These are phyloP conservation scores for Drosophila austrosaltans DNA, from an alignment of 2,888 invertebrate genomes.

Conservation along the genomic window DNA sequence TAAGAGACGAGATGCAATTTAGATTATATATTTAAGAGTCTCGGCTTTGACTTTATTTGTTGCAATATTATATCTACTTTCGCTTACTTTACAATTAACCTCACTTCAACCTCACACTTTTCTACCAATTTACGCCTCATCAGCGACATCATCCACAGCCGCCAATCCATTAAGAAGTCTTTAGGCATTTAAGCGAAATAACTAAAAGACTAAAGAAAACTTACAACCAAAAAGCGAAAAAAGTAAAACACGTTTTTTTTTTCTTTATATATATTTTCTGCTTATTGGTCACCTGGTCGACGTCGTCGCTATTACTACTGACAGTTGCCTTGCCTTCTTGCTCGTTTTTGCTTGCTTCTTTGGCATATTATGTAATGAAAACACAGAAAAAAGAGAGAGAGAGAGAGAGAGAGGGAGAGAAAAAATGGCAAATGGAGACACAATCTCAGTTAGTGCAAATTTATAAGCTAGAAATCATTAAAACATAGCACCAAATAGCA, in stretches of 20 bases:
- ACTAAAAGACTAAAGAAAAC: constrained; percentile 29
- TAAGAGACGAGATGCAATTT: too few relatives aligned
- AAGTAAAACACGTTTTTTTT: constrained; percentile 71
- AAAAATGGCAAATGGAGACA: constrained; percentile 23
- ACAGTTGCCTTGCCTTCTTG: constrained; percentile 30
- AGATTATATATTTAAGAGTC: too few relatives aligned
- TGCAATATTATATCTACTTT: constrained; percentile 28
- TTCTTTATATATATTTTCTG: constrained; percentile 67
- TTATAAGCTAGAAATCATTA: constrained; percentile 63
- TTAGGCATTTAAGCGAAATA: constrained; percentile 17
- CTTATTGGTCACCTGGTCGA: constrained; percentile 70
- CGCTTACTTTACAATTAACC: constrained; percentile 42
- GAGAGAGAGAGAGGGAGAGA: constrained; percentile 17
- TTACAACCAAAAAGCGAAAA: constrained; percentile 17
- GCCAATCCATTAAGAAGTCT: constrained; percentile 72
- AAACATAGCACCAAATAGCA: constrained; percentile 66
- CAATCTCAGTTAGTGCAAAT: constrained; percentile 25
- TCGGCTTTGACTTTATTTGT: not conserved
- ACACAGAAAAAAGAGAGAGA: constrained; percentile 28
- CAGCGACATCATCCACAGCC: constrained; percentile 41
- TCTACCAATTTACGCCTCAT: constrained; percentile 50
- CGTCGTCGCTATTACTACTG: constrained; percentile 12
- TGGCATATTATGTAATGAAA: constrained; percentile 69
- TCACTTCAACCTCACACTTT: constrained; percentile 38
- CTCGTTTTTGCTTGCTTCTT: constrained; percentile 61